phyloP scores from a whole-genome alignment of 2,113 vertebrate species.

The Boulengerochromis microlepis region DNA sequence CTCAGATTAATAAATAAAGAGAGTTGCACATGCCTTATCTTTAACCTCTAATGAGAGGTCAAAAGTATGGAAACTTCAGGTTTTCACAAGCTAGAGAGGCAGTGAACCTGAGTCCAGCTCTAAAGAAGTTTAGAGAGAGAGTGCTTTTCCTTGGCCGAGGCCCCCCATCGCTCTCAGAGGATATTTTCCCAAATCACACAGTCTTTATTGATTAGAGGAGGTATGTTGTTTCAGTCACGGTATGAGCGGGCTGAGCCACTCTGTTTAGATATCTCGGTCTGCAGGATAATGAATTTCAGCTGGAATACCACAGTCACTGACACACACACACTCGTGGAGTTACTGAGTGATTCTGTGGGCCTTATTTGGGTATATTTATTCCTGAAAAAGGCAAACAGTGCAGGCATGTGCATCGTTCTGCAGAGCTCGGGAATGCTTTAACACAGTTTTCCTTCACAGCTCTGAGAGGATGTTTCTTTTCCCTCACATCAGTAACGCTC shows the following conservation, averaged over 20 bases:
- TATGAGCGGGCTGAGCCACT: slow-evolving; percentile 6
- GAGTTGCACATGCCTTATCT: neutral
- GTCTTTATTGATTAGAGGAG: slow-evolving; percentile 31
- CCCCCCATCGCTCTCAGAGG: neutral
- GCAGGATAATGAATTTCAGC: slow-evolving; percentile 50
- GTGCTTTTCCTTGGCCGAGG: neutral
- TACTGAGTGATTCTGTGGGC: slow-evolving; percentile 9
- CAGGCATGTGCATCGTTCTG: neutral
- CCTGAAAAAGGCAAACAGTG: slow-evolving; percentile 31
- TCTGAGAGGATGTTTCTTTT: neutral
- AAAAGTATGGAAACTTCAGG: neutral
- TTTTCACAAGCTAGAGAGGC: neutral
- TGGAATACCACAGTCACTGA: slow-evolving; percentile 27
- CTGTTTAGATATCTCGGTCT: slow-evolving; percentile 21
- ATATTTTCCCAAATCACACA: slow-evolving; percentile 10
- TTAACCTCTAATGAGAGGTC: neutral
- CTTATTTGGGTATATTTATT: slow-evolving; percentile 68
- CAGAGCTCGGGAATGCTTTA: neutral
- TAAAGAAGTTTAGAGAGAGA: neutral
- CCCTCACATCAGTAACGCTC: neutral
- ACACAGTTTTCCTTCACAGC: neutral
- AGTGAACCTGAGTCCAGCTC: neutral
- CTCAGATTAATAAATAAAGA: neutral
- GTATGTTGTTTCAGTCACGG: slow-evolving; percentile 26
- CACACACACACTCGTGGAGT: neutral